Conservation (phyloP, 2,888 invertebrate species). For the Tetanocera ferruginea region DNA sequence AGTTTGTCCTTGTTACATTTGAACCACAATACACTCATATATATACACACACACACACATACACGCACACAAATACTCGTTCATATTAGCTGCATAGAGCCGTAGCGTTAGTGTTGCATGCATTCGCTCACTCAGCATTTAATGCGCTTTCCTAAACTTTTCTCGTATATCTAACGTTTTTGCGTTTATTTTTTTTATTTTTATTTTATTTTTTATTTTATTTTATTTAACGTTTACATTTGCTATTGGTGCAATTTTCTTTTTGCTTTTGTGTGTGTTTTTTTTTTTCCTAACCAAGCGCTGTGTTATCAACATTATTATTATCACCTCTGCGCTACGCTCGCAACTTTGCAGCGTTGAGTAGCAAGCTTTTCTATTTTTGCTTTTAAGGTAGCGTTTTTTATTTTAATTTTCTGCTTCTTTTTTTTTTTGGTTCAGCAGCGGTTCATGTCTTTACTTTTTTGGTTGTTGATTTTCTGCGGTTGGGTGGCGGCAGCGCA, state of each 20-base stretch:
- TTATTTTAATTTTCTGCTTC: background rate
- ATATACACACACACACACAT: no score
- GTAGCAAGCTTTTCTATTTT: background rate
- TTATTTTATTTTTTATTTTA: no score
- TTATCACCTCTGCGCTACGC: slow-evolving; percentile 15
- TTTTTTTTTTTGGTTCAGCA: background rate
- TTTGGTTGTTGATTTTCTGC: background rate
- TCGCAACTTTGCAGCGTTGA: background rate
- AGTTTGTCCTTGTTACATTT: no score
- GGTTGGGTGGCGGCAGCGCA: background rate
- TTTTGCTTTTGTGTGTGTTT: background rate
- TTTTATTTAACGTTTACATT: no score
- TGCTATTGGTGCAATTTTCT: background rate
- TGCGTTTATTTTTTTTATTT: background rate
- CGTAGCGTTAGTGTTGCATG: background rate
- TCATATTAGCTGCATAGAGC: no score
- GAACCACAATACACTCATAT: no score
- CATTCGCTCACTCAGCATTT: slow-evolving; percentile 13
- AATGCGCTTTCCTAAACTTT: slow-evolving; percentile 26
- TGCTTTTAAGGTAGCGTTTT: background rate
- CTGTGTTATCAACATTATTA: slow-evolving; percentile 8
- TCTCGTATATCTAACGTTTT: slow-evolving; percentile 11
- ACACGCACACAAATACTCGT: no score
- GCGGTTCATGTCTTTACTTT: background rate
- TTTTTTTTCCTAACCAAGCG: background rate